These are phyloP conservation scores for Forbesichthys agassizii DNA, from an alignment of 2,113 vertebrate genomes.

Conservation along the genomic window DNA sequence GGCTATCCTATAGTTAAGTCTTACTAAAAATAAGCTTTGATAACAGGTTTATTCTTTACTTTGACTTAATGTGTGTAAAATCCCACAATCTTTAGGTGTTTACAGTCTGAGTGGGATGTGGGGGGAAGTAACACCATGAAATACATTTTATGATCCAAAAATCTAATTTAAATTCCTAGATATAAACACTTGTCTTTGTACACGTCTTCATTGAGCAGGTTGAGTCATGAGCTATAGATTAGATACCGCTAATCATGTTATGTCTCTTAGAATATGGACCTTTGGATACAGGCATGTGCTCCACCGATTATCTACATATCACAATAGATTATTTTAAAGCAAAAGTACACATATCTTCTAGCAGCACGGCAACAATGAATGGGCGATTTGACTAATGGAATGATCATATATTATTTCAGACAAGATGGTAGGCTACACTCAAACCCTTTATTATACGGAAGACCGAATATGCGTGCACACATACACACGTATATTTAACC, in stretches of 20 bases:
- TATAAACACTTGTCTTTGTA: conserved; percentile 48
- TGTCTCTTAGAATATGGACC: conserved; percentile 23
- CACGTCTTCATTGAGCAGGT: conserved; percentile 52
- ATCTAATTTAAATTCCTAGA: conserved; percentile 21
- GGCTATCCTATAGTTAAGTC: conserved; percentile 22
- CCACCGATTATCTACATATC: conserved; percentile 19
- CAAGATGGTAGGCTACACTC: conserved; percentile 3
- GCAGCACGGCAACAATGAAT: conserved; percentile 28
- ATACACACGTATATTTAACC: conserved; percentile 18
- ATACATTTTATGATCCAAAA: conserved; percentile 22
- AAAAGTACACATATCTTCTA: conserved; percentile 45
- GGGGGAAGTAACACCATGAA: conserved; percentile 3
- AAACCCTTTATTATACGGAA: conserved; percentile 27
- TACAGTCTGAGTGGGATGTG: background rate
- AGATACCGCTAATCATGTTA: conserved; percentile 33
- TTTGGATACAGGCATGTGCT: conserved; percentile 29
- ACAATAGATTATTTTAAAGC: conserved; percentile 42
- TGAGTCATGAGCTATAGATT: conserved; percentile 13
- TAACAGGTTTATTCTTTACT: conserved; percentile 25
- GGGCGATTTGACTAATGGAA: conserved; percentile 4
- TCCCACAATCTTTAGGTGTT: background rate
- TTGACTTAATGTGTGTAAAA: conserved; percentile 30
- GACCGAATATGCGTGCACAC: conserved; percentile 1
- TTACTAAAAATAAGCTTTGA: conserved; percentile 27
- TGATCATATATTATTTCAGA: conserved; percentile 10